Evolutionary conservation across 2,113 vertebrate species (phyloP), one percentile per base, ranked within the genome.

Genomic region (Elachura formosa): DNA sequence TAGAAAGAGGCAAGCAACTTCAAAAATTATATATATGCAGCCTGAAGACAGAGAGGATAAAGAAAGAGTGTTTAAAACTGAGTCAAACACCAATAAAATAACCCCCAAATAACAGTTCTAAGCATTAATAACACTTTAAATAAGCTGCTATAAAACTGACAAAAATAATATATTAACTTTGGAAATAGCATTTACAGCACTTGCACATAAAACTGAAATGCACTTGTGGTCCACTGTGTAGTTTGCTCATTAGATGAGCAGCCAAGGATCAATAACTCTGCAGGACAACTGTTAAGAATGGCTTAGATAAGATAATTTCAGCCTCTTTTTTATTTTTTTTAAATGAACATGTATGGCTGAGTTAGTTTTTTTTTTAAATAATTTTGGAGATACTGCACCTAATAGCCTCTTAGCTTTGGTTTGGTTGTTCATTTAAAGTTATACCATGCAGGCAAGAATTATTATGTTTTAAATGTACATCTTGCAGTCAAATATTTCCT

Each of bases 41-140:
- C 34, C 41, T 76, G 58, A 83, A 54, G 55, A 34, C 3, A 87
- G 63, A 26, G 46, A 26, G 26, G n/a, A 73, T 61, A n/a, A 45
- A 82, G 64, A 95, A 36, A 48, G 29, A 72, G 67, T 83, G 55
- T 90, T 89, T 94, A 95, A 93, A 96, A 95, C 24, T 31, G 48
- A 95, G 63, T 92, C 90, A 95, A 96, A 97, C 87, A 88, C 43
- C 41, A 63, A 91, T 96, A 94, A 96, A 95, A 90, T 77, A 95
- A 95, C 29, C 75, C 68, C 48, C 29, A 68, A 90, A 96, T 94
- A 77, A 86, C 56, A 80, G 83, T 96, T 87, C 94, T 90, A 93
- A 96, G 92, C 82, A 90, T 93, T 96, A 97, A 86, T 96, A 96
- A 94, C 79, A 92, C 85, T 96, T 96, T 84, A 95, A 96, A 97